Percentiles rank a stretch among this genome's conserved stretches.
Evolutionary conservation across 1,140 invertebrate genomes (phyloP).

Genomic region (Drosophila persimilis): DNA sequence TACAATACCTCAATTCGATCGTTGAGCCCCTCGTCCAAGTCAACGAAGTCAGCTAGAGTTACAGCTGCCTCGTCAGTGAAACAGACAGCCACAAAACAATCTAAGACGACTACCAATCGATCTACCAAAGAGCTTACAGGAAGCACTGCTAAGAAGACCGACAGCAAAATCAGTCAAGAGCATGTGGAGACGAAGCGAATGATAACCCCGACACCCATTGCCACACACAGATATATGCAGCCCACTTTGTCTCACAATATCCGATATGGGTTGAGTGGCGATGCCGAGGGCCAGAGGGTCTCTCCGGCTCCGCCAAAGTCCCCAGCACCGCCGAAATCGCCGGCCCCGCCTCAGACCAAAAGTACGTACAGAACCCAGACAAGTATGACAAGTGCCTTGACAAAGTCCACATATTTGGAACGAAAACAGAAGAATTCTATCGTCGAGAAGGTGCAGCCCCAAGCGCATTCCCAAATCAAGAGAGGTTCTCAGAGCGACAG

Average conservation of each 20-base stretch:
- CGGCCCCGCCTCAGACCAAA: conserved; percentile 41
- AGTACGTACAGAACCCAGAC: conserved; percentile 47
- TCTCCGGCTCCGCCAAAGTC: conserved; percentile 53
- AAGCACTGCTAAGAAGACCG: conserved; percentile 34
- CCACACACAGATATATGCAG: conserved; percentile 76
- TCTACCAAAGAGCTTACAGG: conserved; percentile 34
- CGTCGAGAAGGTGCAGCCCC: conserved; percentile 33
- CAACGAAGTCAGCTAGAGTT: conserved; percentile 21
- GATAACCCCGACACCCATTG: conserved; percentile 55
- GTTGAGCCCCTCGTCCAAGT: conserved; percentile 53
- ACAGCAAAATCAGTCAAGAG: conserved; percentile 32
- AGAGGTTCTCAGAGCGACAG: conserved; percentile 61
- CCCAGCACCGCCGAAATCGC: conserved; percentile 66
- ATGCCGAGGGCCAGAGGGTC: conserved; percentile 50
- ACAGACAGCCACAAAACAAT: conserved; percentile 30
- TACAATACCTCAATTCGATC: conserved; percentile 62
- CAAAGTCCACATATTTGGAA: conserved; percentile 55
- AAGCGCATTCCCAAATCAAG: conserved; percentile 31
- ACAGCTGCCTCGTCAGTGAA: conserved; percentile 26
- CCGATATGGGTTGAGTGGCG: conserved; percentile 55
- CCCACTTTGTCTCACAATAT: conserved; percentile 72
- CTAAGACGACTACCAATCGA: conserved; percentile 28
- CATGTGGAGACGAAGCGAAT: conserved; percentile 12
- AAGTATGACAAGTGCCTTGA: conserved; percentile 69
- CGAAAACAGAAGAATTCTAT: conserved; percentile 45